Evolutionary conservation across 1,140 invertebrate species (phyloP), one percentile per base, ranked within the genome.

Genomic region (Potamilus streckersoni): DNA sequence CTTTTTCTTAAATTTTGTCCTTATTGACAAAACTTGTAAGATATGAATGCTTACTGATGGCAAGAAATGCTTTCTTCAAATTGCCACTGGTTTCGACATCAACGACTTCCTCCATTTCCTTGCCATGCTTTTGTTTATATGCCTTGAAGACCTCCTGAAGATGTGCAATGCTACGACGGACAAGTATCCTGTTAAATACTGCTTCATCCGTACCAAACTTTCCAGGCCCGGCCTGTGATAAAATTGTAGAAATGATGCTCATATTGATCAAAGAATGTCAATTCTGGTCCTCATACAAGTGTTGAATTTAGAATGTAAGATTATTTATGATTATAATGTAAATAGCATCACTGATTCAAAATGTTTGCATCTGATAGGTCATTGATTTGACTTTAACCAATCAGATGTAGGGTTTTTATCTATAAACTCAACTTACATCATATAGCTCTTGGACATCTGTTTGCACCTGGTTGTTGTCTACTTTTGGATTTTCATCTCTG

Each of bases 161-260:
- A 82, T 95, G 94, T 2, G 91, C 90, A 81, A 93, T 93, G 82
- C 93, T 94, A 80, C 93, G 91, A 81, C 93, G 92, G 2, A 92
- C 92, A 64, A 95, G 87, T 73, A 94, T 92, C 76, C 92, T 91
- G 76, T 93, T 93, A 84, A 94, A 94, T 14, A 93, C 91, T 79
- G 93, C 92, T 89, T 94, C 94, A 76, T 93, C 92, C 13, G 94
- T 94, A 55, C 94, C 94, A 74, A 93, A 90, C 87, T 92, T 93
- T 19, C 65, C 66, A 66, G 72, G 79, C 3, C 84, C 85, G 17
- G 81, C 84, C 83, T 88, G 55, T 16, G n/a, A 78, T 49, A 16
- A 75, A 49, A 62, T 62, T n/a, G 8, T 13, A n/a, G 20, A 62
- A n/a, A 62, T 62, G 20, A 23, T 62, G 20, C 8, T 62, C 12